phyloP scores from a whole-genome alignment of 2,113 vertebrate species.

The Lanius collurio region DNA sequence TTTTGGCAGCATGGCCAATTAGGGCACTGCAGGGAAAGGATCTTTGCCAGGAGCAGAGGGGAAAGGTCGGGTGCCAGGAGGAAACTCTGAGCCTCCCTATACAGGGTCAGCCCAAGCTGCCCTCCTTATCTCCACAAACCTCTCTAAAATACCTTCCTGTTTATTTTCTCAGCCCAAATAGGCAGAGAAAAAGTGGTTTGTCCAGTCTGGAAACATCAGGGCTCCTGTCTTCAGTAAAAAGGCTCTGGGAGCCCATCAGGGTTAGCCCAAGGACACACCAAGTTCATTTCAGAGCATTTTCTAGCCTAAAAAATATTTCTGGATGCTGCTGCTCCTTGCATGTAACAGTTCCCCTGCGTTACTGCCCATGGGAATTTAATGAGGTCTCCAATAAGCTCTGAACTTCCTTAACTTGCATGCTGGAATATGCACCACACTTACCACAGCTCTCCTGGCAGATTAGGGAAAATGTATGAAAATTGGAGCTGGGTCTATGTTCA shows the following conservation, averaged over 20 bases:
- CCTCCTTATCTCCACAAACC: not conserved
- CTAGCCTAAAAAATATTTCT: not conserved
- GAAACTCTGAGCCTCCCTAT: not conserved
- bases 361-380: not conserved
- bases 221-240: not conserved
- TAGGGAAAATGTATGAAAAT: not conserved
- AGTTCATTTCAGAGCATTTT: not conserved
- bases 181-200: not conserved
- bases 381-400: not conserved
- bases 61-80: not conserved
- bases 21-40: not conserved
- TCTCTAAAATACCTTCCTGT: not conserved
- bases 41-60: not conserved
- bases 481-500: not conserved
- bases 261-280: not conserved
- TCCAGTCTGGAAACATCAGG: not conserved
- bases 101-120: not conserved
- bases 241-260: not conserved
- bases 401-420: not conserved
- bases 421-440: not conserved
- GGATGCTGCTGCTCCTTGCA: not conserved
- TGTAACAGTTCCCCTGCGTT: not conserved
- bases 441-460: not conserved
- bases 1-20: not conserved
- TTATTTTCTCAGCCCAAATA: not conserved